Evolutionary conservation across 2,888 invertebrate species (phyloP).

Genomic region (Tuberolachnus salignus): DNA sequence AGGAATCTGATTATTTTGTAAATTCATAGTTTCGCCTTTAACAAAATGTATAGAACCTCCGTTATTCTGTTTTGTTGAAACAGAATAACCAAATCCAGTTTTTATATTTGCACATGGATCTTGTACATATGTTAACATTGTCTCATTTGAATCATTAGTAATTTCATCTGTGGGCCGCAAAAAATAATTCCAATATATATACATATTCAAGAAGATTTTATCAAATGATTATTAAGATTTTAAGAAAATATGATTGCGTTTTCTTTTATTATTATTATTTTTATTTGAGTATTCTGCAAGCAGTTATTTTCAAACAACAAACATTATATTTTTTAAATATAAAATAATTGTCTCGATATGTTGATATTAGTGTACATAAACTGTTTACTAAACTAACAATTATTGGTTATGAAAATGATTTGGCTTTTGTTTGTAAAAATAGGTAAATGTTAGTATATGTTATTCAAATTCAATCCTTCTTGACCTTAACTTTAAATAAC

Average conservation of each 20-base stretch:
- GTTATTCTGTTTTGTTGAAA: constrained; percentile 23
- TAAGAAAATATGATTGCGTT: neutral
- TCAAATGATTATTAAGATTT: neutral
- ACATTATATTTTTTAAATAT: no score
- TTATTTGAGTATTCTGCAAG: neutral
- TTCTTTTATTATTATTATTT: neutral
- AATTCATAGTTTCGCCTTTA: constrained; percentile 52
- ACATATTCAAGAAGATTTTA: neutral
- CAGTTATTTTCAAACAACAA: no score
- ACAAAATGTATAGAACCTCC: constrained; percentile 45
- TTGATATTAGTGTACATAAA: no score
- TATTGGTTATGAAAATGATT: no score
- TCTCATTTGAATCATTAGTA: constrained; percentile 17
- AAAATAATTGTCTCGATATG: no score
- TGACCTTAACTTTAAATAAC: no score
- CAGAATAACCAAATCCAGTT: constrained; percentile 50
- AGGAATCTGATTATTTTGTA: constrained; percentile 26
- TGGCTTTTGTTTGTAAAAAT: no score
- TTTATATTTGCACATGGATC: constrained; percentile 48
- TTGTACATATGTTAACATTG: constrained; percentile 25
- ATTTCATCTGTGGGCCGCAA: constrained; percentile 13
- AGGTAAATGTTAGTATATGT: no score
- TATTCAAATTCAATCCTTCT: no score
- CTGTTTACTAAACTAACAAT: no score
- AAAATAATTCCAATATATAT: neutral